Base-by-base conservation (phyloP, 2,113 vertebrate genomes). In the Pollachius pollachius region DNA sequence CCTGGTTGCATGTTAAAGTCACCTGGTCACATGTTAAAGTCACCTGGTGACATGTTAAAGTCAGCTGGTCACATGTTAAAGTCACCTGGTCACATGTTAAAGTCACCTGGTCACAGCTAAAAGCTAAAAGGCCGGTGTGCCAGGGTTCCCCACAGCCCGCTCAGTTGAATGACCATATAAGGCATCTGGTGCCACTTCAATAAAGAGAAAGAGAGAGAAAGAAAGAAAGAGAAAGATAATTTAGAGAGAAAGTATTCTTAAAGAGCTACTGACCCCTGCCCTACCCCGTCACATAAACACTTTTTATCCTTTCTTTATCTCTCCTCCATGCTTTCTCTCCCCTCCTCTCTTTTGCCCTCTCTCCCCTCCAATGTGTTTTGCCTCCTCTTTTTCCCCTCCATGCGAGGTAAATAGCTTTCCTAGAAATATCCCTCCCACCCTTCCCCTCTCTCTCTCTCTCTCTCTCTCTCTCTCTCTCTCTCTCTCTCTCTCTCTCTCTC, bases 381-480 rank as follows among this genome's bases (percentile, higher is more conserved):
- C 25, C 19, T 4, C n/a, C 27, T 17, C 56, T 34, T 66, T 21
- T 13, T 41, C 77, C 77, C 52, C 9, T 54, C 72, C 71, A 71
- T 63, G 69, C 71, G 57, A 63, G 63, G 27, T 77, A 79, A 67
- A 82, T 58, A 82, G 81, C 84, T 74, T 69, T 74, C 75, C 76
- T 77, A 48, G 41, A 48, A 79, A 75, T 78, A 88, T 88, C 88
- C 86, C 90, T 89, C 90, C 89, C 88, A 86, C 84, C 71, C 72
- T 68, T 61, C 70, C 75, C 75, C 81, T 74, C 76, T 70, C 67
- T 48, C 41, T 9, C 41, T 48, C 41, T 48, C 41, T 48, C 41
- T 48, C 41, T 48, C 41, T 48, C 41, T 48, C 41, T 13, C 41
- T 48, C 12, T 13, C 41, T 48, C 41, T 48, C 41, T 48, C 41